Base-by-base conservation (phyloP, 2,113 vertebrate species). In the Zosterops borbonicus region DNA sequence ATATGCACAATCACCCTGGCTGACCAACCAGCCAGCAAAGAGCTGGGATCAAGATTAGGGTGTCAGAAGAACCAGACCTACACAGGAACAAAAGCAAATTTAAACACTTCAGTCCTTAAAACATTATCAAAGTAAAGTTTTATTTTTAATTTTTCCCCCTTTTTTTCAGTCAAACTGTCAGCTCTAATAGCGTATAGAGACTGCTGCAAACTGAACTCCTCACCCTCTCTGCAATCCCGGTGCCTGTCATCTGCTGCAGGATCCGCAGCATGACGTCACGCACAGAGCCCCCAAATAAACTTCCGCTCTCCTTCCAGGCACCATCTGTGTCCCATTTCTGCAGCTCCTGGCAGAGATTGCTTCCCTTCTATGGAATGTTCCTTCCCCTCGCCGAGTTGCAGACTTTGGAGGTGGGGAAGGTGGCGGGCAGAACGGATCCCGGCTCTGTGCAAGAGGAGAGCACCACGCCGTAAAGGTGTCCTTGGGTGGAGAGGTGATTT, bases 261-360 rank as follows among this genome's bases (percentile, higher is more conserved):
- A 89, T 92, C 96, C 44, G 92, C 87, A 91, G 35, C 0, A 2
- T 77, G 3, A 92, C 95, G 81, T 96, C 95, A 87, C 12, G 1
- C 14, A 0, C 80, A 42, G 89, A 89, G 85, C 95, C 94, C 92
- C 94, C 88, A 70, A 60, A 96, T 95, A 97, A 93, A 96, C 94
- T 97, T 96, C 97, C 75, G 60, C 86, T 97, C 95, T 56, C 33
- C 1, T 85, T 90, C 37, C 62, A 96, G 89, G 59, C 49, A 94
- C 96, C 97, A 96, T 97, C 96, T 97, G 96, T 97, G 95, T 95
- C 95, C 91, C 96, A 95, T 83, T 94, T 93, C 89, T 87, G 64
- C 74, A 60, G 87, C 0, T 1, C 91, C 92, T 84, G 87, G 95
- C 89, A 92, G 73, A 44, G 80, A 80, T 46, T 4, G 1, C 53